Conservation (phyloP, 2,888 invertebrate species). For the Drosophila longiperda region DNA sequence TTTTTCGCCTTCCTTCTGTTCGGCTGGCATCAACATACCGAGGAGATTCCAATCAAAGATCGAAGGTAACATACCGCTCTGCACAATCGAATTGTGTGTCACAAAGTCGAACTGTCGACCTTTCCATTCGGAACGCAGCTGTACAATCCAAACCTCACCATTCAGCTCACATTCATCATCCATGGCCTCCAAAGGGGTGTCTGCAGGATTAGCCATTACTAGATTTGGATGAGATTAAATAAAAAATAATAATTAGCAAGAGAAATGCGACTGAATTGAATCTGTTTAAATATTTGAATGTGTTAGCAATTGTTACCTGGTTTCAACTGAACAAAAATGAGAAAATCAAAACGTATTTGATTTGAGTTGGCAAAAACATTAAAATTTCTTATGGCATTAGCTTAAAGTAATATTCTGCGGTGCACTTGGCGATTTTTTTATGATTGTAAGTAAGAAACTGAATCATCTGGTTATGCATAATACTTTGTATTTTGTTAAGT, state of each 20-base stretch:
- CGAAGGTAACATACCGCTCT: conserved; percentile 43
- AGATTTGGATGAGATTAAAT: not conserved
- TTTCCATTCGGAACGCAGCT: conserved; percentile 28
- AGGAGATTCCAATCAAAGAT: conserved; percentile 55
- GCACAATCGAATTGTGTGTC: conserved; percentile 33
- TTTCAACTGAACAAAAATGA: not conserved
- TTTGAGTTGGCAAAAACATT: not conserved
- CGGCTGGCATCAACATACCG: conserved; percentile 36
- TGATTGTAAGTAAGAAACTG: not conserved
- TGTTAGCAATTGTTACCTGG: too few species aligned
- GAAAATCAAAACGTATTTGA: not conserved
- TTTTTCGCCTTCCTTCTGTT: conserved; percentile 26
- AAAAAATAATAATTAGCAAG: too few species aligned
- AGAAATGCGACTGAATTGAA: too few species aligned
- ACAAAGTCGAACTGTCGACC: conserved; percentile 35
- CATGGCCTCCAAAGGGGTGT: conserved; percentile 15
- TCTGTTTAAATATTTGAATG: too few species aligned
- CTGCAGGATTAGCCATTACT: conserved; percentile 37
- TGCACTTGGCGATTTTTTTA: not conserved
- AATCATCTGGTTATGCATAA: not conserved
- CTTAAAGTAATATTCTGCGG: not conserved
- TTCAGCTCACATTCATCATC: conserved; percentile 33
- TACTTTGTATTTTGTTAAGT: conserved; percentile 8
- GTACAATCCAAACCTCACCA: conserved; percentile 20
- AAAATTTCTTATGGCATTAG: not conserved